A percentile compares a stretch with the other conserved stretches of the same genome.
Evolutionary conservation across 2,113 vertebrate genomes (phyloP).

Genomic region (Semnornis frantzii): DNA sequence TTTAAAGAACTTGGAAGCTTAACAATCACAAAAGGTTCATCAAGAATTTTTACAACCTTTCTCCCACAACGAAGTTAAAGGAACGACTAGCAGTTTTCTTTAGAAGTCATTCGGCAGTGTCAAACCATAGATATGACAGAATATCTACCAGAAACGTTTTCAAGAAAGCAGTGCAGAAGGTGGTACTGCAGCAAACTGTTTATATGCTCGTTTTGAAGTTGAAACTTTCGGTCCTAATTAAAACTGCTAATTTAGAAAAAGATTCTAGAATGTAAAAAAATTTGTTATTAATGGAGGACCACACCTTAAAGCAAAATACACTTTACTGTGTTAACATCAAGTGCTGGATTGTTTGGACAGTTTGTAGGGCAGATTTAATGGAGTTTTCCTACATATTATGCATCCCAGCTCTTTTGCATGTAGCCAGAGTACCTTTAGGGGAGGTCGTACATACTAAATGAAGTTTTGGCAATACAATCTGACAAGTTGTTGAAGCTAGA

Average conservation of each 20-base stretch:
- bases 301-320: constrained; percentile 4
- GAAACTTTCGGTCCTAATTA: not conserved
- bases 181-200: not conserved
- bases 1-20: not conserved
- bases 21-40: not conserved
- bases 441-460: constrained; percentile 12
- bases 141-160: not conserved
- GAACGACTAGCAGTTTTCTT: not conserved
- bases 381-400: not conserved
- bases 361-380: constrained; percentile 9
- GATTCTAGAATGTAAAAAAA: not conserved
- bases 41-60: not conserved
- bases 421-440: constrained; percentile 15
- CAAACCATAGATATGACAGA: not conserved
- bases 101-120: not conserved
- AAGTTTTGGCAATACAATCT: constrained; percentile 50
- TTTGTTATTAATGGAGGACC: not conserved
- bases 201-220: not conserved
- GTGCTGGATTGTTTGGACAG: constrained; percentile 24
- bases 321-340: constrained; percentile 23
- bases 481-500: constrained; percentile 60
- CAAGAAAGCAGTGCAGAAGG: not conserved
- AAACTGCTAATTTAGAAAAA: not conserved
- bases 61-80: not conserved
- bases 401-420: not conserved